A percentile compares a stretch with the other conserved stretches of the same genome.
These are phyloP conservation scores for Calephelis nemesis DNA, from an alignment of 1,140 invertebrate species.

Conservation along the genomic window DNA sequence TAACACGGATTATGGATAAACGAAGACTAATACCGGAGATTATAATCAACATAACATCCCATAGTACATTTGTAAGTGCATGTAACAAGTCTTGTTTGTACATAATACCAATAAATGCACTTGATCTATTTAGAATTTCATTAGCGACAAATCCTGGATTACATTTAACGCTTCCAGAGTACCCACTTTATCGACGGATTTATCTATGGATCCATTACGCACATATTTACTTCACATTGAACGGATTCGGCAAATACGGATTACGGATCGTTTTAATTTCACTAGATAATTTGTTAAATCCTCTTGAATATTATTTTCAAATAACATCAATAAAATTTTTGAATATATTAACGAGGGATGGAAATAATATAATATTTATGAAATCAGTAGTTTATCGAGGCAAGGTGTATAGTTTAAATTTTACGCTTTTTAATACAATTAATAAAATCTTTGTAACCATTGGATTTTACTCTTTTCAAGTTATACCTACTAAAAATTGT, in stretches of 20 bases:
- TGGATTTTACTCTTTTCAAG: too few species aligned
- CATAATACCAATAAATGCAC: not conserved
- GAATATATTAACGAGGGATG: too few species aligned
- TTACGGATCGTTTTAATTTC: not conserved
- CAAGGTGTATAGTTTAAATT: too few species aligned
- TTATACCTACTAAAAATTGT: too few species aligned
- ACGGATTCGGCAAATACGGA: constrained; percentile 1
- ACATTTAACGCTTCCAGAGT: constrained; percentile 7
- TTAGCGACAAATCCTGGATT: constrained; percentile 13
- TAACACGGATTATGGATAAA: too few species aligned
- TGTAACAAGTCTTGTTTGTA: not conserved
- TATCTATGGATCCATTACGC: constrained; percentile 4
- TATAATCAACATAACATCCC: not conserved
- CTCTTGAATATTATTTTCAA: too few species aligned
- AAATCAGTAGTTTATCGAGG: too few species aligned
- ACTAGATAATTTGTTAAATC: too few species aligned
- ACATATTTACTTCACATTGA: constrained; percentile 7
- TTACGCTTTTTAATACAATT: too few species aligned
- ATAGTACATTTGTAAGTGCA: not conserved
- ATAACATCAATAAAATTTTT: not conserved
- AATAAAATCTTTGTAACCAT: too few species aligned
- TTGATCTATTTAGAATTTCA: constrained; percentile 12
- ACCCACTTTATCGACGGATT: constrained; percentile 3
- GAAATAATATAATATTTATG: too few species aligned
- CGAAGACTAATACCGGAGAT: not conserved